phyloP scores from a whole-genome alignment of 2,888 invertebrate species.

The Panopea generosa region DNA sequence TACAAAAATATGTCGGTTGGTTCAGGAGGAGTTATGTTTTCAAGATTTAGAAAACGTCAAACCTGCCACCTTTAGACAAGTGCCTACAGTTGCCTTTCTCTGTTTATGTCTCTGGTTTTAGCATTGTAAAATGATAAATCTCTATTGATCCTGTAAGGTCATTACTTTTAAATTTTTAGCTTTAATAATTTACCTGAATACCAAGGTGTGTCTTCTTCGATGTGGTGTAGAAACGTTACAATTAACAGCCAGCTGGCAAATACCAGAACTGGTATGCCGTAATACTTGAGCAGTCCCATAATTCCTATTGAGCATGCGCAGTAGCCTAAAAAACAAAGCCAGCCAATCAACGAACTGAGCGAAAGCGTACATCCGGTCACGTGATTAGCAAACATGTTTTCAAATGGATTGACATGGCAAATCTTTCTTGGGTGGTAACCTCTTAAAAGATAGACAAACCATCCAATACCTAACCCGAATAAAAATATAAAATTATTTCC shows the following conservation, averaged over 20 bases:
- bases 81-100: no score
- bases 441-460: constrained; percentile 77
- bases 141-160: no score
- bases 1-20: no score
- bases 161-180: no score
- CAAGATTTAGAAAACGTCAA: no score
- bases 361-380: constrained; percentile 69
- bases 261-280: constrained; percentile 77
- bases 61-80: no score
- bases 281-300: constrained; percentile 71
- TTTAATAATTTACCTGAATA: constrained; percentile 61
- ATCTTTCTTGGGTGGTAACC: constrained; percentile 80
- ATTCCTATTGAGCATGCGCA: constrained; percentile 70
- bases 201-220: constrained; percentile 82
- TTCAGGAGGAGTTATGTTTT: no score
- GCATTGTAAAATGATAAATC: no score
- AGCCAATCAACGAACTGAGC: constrained; percentile 61
- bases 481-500: constrained; percentile 49
- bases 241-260: constrained; percentile 80
- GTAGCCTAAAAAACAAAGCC: constrained; percentile 65
- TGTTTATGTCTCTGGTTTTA: no score
- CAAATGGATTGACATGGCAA: constrained; percentile 72
- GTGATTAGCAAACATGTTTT: constrained; percentile 73
- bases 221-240: constrained; percentile 84
- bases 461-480: constrained; percentile 77